Conservation (phyloP, 64 coral and sea anemone genomes). For the Orbicella faveolata region DNA sequence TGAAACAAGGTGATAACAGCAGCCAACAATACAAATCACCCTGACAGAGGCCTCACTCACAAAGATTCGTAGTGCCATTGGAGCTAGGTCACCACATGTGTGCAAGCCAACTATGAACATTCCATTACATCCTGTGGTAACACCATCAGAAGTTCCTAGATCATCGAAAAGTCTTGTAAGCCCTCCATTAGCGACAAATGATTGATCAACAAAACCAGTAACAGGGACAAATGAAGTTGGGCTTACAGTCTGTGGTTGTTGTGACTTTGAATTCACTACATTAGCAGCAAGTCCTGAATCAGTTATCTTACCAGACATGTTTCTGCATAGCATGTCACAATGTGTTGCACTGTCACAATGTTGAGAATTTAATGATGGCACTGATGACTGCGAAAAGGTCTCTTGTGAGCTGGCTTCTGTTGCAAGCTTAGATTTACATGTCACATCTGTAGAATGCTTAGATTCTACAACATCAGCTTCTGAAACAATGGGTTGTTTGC, state of each 20-base stretch:
- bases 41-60: slow-evolving; percentile 51
- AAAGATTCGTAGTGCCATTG: slow-evolving; percentile 74
- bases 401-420: not conserved
- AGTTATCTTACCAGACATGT: too few species aligned
- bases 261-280: not conserved
- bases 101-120: slow-evolving; percentile 75
- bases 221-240: slow-evolving; percentile 42
- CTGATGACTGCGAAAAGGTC: not conserved
- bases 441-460: too few species aligned
- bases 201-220: slow-evolving; percentile 48
- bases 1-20: slow-evolving; percentile 85
- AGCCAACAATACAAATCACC: slow-evolving; percentile 83
- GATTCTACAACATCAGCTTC: not conserved
- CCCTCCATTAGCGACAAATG: slow-evolving; percentile 20
- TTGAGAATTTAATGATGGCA: not conserved
- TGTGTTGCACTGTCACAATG: too few species aligned
- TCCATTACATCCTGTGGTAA: not conserved
- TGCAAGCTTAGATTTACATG: not conserved
- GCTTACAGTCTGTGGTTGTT: not conserved
- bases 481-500: too few species aligned
- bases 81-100: slow-evolving; percentile 82
- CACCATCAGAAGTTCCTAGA: not conserved
- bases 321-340: too few species aligned
- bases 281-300: not conserved
- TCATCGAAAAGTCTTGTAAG: slow-evolving; percentile 14